Percentiles rank a stretch among this genome's conserved stretches.
Evolutionary conservation across 2,797 vertebrate species (phyloP).

Genomic region (Sebastes kiyomatsui): DNA sequence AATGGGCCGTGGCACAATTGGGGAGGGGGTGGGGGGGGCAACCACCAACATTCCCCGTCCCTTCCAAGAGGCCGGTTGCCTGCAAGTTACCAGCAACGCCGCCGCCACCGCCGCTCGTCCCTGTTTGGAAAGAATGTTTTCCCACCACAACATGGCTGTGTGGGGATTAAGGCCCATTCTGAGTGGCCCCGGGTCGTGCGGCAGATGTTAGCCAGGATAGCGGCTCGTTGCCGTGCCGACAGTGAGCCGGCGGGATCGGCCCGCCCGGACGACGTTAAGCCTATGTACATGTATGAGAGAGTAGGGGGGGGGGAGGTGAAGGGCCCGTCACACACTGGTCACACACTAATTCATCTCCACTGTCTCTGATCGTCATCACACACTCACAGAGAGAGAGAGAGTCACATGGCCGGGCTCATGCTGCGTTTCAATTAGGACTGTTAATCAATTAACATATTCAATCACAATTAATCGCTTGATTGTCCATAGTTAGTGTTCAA

Average conservation of each 20-base stretch:
- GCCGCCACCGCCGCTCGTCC: conserved; percentile 31
- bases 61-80: conserved; percentile 70
- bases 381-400: not conserved
- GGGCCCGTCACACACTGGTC: conserved; percentile 46
- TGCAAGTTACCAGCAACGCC: conserved; percentile 71
- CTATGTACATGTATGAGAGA: conserved; percentile 64
- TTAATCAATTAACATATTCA: no score
- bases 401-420: not conserved
- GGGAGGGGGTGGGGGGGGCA: conserved; percentile 5
- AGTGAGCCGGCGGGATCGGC: conserved; percentile 66
- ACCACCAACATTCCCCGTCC: conserved; percentile 63
- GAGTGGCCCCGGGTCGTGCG: conserved; percentile 75
- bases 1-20: conserved; percentile 66
- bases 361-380: conserved; percentile 32
- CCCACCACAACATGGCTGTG: conserved; percentile 76
- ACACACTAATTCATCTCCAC: conserved; percentile 36
- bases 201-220: conserved; percentile 84
- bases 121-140: conserved; percentile 76
- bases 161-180: conserved; percentile 82
- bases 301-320: conserved; percentile 8
- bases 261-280: conserved; percentile 69
- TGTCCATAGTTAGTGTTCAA: no score
- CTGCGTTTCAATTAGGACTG: not conserved
- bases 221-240: conserved; percentile 77
- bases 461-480: no score